Percentiles rank a stretch among this genome's conserved stretches.
Conservation (phyloP, 2,113 vertebrate genomes). For the Halcyon malimbica region DNA sequence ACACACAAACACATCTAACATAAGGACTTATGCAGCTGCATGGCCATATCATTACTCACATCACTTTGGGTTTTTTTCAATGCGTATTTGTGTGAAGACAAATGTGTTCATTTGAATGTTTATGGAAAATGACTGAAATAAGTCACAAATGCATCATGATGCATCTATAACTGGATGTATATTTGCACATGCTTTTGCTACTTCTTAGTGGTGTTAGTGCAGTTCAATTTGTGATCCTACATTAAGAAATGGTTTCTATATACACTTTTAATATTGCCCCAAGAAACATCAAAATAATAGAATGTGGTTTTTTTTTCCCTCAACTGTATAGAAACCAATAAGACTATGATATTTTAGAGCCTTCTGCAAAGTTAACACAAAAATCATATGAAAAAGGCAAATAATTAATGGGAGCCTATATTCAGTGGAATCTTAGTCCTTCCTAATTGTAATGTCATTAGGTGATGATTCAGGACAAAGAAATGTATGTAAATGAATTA, state of each 20-base stretch:
- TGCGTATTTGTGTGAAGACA: neutral
- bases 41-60: neutral
- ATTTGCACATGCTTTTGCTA: neutral
- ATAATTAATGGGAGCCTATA: neutral
- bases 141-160: neutral
- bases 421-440: neutral
- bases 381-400: neutral
- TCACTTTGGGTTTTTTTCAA: neutral
- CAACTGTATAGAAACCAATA: neutral
- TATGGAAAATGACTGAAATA: slow-evolving; percentile 17
- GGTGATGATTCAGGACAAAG: neutral
- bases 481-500: neutral
- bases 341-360: neutral
- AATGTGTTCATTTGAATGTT: neutral
- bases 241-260: neutral
- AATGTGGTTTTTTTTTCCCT: neutral
- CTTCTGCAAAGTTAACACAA: neutral
- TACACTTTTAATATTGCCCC: neutral
- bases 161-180: neutral
- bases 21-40: neutral
- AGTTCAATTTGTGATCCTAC: neutral
- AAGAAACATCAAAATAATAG: neutral
- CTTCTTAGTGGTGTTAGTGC: neutral
- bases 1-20: neutral
- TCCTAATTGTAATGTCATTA: neutral